Evolutionary conservation across 2,888 invertebrate genomes (phyloP).

Genomic region (Camponotus fellah): DNA sequence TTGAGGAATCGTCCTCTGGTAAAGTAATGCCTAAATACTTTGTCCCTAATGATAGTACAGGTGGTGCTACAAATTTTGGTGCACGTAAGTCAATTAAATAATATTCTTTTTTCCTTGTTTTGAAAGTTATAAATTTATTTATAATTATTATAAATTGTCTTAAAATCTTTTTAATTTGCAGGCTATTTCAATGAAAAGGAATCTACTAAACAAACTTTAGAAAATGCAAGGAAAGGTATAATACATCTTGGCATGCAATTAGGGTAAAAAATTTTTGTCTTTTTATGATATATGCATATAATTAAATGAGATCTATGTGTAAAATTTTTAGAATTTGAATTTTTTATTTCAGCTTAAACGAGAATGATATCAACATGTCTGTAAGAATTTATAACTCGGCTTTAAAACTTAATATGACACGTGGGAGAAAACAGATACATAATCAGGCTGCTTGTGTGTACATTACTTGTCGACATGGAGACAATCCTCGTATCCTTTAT

Average conservation of each 20-base stretch:
- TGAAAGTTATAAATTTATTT: neutral
- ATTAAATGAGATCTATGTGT: neutral
- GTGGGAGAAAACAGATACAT: slow-evolving; percentile 95
- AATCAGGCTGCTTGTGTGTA: slow-evolving; percentile 99
- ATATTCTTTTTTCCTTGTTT: neutral
- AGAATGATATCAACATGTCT: slow-evolving; percentile 97
- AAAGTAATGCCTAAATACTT: slow-evolving; percentile 96
- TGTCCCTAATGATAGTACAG: slow-evolving; percentile 95
- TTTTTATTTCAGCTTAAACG: slow-evolving; percentile 89
- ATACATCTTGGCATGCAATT: slow-evolving; percentile 95
- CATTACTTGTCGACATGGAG: slow-evolving; percentile 97
- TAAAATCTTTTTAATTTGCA: slow-evolving; percentile 79
- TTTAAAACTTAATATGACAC: slow-evolving; percentile 93
- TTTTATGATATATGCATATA: neutral
- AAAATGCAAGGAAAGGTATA: slow-evolving; percentile 95
- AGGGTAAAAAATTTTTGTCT: slow-evolving; percentile 82
- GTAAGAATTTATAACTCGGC: slow-evolving; percentile 98
- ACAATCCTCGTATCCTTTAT: slow-evolving; percentile 95
- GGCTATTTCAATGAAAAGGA: slow-evolving; percentile 95
- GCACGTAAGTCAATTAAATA: slow-evolving; percentile 86
- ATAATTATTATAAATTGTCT: neutral
- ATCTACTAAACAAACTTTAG: slow-evolving; percentile 96
- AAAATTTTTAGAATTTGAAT: slow-evolving; percentile 13
- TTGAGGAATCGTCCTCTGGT: slow-evolving; percentile 97
- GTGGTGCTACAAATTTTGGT: slow-evolving; percentile 93